These are phyloP conservation scores for Chrysocyon brachyurus DNA, from an alignment of 2,797 vertebrate genomes.

Conservation along the genomic window DNA sequence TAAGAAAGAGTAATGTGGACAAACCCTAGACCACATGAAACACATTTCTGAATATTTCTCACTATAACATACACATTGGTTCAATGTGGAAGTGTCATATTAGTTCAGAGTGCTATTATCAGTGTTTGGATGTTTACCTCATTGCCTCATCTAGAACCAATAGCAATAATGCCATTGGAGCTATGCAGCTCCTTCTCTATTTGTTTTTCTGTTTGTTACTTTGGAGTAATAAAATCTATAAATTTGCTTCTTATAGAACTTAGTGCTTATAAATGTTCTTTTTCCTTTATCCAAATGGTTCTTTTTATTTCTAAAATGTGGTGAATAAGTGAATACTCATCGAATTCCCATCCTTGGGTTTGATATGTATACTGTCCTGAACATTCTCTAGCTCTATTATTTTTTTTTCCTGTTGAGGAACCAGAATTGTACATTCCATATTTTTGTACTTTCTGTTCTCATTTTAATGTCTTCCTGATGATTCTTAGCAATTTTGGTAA, in stretches of 20 bases:
- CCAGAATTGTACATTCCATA: conserved; percentile 54
- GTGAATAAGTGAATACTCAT: not conserved
- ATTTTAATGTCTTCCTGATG: conserved; percentile 64
- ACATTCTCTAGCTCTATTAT: conserved; percentile 49
- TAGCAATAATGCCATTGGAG: not conserved
- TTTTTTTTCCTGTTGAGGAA: not conserved
- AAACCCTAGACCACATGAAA: not conserved
- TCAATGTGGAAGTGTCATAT: not conserved
- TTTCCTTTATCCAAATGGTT: conserved; percentile 40
- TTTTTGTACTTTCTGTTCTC: conserved; percentile 75
- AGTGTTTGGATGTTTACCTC: not conserved
- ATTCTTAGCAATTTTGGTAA: conserved; percentile 59
- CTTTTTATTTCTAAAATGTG: conserved; percentile 39
- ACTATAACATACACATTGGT: not conserved
- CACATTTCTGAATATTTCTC: not conserved
- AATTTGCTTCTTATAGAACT: not conserved
- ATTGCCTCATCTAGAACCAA: not conserved
- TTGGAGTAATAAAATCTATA: not conserved
- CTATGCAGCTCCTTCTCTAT: not conserved
- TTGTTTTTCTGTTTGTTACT: not conserved
- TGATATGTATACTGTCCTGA: not conserved
- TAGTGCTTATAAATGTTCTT: conserved; percentile 10
- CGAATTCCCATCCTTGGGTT: not conserved
- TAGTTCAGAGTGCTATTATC: not conserved
- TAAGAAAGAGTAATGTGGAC: not conserved